Evolutionary conservation across 1,140 invertebrate genomes (phyloP).

Genomic region (Lordiphosa collinella): DNA sequence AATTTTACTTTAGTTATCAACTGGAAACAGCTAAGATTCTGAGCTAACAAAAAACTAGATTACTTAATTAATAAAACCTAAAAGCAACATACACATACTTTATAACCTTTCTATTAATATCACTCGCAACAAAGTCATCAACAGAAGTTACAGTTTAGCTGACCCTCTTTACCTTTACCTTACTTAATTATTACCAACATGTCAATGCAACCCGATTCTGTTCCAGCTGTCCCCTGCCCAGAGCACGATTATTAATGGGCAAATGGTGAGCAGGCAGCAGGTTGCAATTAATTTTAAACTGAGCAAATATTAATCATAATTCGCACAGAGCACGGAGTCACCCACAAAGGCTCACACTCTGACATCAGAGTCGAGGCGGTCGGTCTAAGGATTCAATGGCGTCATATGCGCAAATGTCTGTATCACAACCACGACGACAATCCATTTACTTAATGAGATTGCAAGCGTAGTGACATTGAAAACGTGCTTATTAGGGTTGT

Average conservation of each 20-base stretch:
- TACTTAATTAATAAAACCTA: too few relatives aligned
- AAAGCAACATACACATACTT: too few relatives aligned
- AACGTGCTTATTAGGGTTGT: conserved; percentile 41
- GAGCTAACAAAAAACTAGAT: too few relatives aligned
- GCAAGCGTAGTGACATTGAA: conserved; percentile 62
- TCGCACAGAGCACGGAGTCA: conserved; percentile 19
- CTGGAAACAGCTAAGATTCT: too few relatives aligned
- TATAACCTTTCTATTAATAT: too few relatives aligned
- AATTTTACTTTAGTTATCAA: too few relatives aligned
- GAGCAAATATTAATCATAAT: conserved; percentile 72
- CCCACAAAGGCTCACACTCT: conserved; percentile 8
- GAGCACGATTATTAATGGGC: conserved; percentile 28
- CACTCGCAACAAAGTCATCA: conserved; percentile 18
- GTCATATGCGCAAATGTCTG: conserved; percentile 62
- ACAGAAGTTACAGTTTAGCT: conserved; percentile 25
- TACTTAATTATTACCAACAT: conserved; percentile 27
- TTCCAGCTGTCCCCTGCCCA: conserved; percentile 22
- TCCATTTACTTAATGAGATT: conserved; percentile 73
- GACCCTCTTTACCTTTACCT: conserved; percentile 1
- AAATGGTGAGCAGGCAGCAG: not conserved
- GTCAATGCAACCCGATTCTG: conserved; percentile 8
- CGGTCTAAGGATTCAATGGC: conserved; percentile 41
- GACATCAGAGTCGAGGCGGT: conserved; percentile 14
- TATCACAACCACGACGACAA: conserved; percentile 55
- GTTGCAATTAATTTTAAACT: conserved; percentile 69